Percentiles rank a stretch among this genome's conserved stretches.
These are phyloP conservation scores for Pyralis farinalis DNA, from an alignment of 2,888 invertebrate genomes.

Conservation along the genomic window DNA sequence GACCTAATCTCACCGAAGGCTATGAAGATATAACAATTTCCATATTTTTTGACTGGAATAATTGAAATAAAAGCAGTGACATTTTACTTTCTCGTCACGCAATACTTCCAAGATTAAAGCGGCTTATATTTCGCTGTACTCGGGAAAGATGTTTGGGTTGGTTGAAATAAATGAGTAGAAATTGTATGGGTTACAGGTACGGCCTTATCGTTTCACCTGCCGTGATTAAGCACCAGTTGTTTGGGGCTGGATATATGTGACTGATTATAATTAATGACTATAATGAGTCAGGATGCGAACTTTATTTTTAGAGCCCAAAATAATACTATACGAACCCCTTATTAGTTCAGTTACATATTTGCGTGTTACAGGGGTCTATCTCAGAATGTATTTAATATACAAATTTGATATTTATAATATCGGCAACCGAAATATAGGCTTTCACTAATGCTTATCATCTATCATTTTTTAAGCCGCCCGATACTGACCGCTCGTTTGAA, in stretches of 20 bases:
- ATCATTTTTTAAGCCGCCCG: no score
- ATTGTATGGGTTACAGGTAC: slow-evolving; percentile 1
- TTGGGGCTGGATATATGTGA: background rate
- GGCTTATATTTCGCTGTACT: slow-evolving; percentile 29
- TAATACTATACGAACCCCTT: no score
- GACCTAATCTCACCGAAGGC: slow-evolving; percentile 18
- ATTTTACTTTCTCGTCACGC: slow-evolving; percentile 57
- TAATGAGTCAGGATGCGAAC: background rate
- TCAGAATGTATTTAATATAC: no score
- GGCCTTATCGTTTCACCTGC: slow-evolving; percentile 2
- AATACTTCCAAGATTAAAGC: slow-evolving; percentile 46
- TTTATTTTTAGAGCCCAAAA: no score
- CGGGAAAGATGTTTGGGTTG: slow-evolving; percentile 27
- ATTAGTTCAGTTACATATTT: no score
- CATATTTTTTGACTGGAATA: slow-evolving; percentile 41
- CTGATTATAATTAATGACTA: background rate
- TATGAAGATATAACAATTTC: slow-evolving; percentile 29
- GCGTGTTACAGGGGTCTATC: no score
- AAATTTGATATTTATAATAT: no score
- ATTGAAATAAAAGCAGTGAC: slow-evolving; percentile 54
- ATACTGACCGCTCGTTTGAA: no score
- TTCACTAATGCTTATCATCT: no score
- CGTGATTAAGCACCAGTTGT: background rate
- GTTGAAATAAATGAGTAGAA: slow-evolving; percentile 14
- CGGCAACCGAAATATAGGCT: no score